Evolutionary conservation across 1,140 invertebrate genomes (phyloP).

Genomic region (Lasioglossum albipes): DNA sequence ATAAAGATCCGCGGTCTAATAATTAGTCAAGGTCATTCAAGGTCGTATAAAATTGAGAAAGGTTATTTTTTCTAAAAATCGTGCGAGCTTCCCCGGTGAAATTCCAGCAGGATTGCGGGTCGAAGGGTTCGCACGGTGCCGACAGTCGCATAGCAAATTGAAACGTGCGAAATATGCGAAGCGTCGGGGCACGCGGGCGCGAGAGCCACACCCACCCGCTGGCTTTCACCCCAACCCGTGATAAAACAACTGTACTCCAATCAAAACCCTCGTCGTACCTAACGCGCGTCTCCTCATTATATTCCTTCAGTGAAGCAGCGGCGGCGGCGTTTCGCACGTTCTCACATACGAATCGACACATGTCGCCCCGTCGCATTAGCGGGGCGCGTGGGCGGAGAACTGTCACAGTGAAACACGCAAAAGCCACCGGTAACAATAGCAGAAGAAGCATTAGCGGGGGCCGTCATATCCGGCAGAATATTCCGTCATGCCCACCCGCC

Average conservation of each 20-base stretch:
- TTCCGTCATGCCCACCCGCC: slow-evolving; percentile 3
- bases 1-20: too few species aligned
- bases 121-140: too few species aligned
- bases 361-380: background rate
- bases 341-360: slow-evolving; percentile 31
- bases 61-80: too few species aligned
- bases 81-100: too few species aligned
- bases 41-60: too few species aligned
- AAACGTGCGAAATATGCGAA: too few species aligned
- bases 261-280: background rate
- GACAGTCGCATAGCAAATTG: too few species aligned
- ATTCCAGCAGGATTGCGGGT: too few species aligned
- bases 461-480: slow-evolving; percentile 12
- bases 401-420: slow-evolving; percentile 9
- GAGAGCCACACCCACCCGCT: background rate
- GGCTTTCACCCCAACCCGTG: background rate
- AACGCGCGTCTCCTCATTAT: slow-evolving; percentile 11
- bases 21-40: too few species aligned
- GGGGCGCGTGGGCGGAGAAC: background rate
- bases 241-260: slow-evolving; percentile 3
- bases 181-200: background rate
- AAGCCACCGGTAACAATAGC: slow-evolving; percentile 27
- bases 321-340: background rate
- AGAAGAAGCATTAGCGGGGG: slow-evolving; percentile 24
- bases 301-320: background rate